A percentile compares a stretch with the other conserved stretches of the same genome.
Evolutionary conservation across 1,140 invertebrate genomes (phyloP).

Genomic region (Drosophila miranda): DNA sequence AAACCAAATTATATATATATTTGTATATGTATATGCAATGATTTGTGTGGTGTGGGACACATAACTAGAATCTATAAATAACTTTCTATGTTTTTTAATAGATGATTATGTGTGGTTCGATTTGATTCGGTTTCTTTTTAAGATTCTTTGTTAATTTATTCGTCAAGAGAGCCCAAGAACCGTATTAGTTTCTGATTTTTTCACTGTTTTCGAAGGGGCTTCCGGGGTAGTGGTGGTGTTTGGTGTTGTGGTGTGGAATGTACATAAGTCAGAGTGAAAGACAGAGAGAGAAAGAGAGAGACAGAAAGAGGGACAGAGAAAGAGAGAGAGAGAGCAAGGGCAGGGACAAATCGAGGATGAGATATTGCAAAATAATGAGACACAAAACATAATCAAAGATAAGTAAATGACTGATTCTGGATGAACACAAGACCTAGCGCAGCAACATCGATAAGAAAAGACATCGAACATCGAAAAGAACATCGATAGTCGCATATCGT

Average conservation of each 20-base stretch:
- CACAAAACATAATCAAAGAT: slow-evolving; percentile 14
- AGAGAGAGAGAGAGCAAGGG: not conserved
- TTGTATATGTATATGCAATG: slow-evolving; percentile 54
- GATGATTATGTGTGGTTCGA: slow-evolving; percentile 45
- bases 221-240: slow-evolving; percentile 20
- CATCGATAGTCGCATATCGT: slow-evolving; percentile 26
- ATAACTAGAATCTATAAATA: slow-evolving; percentile 17
- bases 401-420: slow-evolving; percentile 29
- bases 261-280: slow-evolving; percentile 33
- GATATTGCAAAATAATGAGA: slow-evolving; percentile 47
- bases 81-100: slow-evolving; percentile 31
- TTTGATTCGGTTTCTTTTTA: slow-evolving; percentile 37
- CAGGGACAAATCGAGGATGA: slow-evolving; percentile 27
- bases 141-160: slow-evolving; percentile 33
- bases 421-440: slow-evolving; percentile 36
- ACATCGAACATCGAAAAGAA: slow-evolving; percentile 34
- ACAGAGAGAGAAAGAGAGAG: slow-evolving; percentile 14
- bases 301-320: slow-evolving; percentile 10
- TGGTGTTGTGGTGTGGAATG: slow-evolving; percentile 33
- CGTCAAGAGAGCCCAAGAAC: slow-evolving; percentile 57
- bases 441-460: slow-evolving; percentile 42
- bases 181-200: slow-evolving; percentile 58
- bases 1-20: slow-evolving; percentile 74
- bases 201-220: slow-evolving; percentile 23
- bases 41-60: slow-evolving; percentile 34